Evolutionary conservation across 2,797 vertebrate species (phyloP).

Genomic region (Labeo calbasu): DNA sequence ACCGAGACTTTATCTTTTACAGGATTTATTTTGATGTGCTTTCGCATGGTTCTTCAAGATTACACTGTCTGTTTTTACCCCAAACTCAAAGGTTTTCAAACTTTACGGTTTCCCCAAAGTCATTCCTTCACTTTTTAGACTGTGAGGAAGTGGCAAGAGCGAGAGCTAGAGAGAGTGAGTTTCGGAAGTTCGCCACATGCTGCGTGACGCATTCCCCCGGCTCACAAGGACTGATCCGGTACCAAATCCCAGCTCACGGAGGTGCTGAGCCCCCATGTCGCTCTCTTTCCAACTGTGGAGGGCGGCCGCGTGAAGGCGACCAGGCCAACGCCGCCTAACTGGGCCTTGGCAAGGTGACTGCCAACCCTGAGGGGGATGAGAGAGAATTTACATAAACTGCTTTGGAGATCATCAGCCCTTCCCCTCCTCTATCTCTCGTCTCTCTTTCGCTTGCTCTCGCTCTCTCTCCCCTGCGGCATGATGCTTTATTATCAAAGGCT

Average conservation of each 20-base stretch:
- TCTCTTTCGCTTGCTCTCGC: constrained; percentile 18
- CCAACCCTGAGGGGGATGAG: constrained; percentile 64
- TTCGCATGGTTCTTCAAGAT: constrained; percentile 21
- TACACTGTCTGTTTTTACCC: neutral
- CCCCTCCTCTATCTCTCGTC: constrained; percentile 19
- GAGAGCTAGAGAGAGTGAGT: neutral
- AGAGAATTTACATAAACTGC: constrained; percentile 67
- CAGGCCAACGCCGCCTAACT: constrained; percentile 66
- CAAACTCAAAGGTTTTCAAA: constrained; percentile 21
- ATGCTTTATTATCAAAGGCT: constrained; percentile 60
- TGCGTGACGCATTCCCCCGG: constrained; percentile 47
- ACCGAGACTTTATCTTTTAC: neutral
- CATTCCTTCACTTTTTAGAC: neutral
- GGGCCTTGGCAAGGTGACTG: constrained; percentile 73
- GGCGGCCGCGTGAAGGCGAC: constrained; percentile 65
- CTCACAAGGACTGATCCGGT: constrained; percentile 72
- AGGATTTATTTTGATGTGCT: constrained; percentile 8
- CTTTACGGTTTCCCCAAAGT: constrained; percentile 4
- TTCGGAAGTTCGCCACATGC: constrained; percentile 43
- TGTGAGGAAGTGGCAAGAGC: neutral
- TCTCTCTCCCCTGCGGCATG: constrained; percentile 38
- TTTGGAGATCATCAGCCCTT: constrained; percentile 58
- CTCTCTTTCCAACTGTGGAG: constrained; percentile 44
- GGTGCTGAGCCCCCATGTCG: constrained; percentile 36
- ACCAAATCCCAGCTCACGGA: constrained; percentile 73